Base-by-base conservation (phyloP, 2,888 invertebrate species). In the Pterostichus niger region DNA sequence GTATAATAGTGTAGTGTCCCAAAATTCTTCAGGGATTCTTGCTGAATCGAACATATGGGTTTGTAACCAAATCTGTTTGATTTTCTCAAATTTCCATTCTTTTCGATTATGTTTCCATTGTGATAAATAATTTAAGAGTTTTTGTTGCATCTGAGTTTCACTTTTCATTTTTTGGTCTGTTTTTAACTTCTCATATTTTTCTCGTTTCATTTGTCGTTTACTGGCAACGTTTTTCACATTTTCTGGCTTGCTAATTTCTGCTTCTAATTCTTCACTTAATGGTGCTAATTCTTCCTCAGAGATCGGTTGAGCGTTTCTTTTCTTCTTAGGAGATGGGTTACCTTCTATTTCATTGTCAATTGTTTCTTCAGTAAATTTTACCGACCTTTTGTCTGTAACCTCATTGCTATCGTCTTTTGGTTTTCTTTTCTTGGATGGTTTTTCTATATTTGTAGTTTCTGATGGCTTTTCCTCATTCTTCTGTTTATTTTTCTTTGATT, bases 31-130 rank as follows among this genome's bases (percentile, higher is more conserved):
- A 4, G 93, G 92, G 6, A 96, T 88, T 85, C 92, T 91, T 3
- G 89, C 87, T 11, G 91, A 89, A 84, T 94, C 93, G 85, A 95
- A 93, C 86, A 95, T 92, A 86, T 95, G 92, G 85, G 94, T 93
- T 85, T 93, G 93, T 75, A 96, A 90, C 92, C 95, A 96, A n/a
- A 94, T 92, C 90, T 96, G 96, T 84, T 93, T 93, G 0, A 94
- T 89, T 89, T 96, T 96, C 89, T 94, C 94, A 88, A 96, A 96
- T 88, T 95, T 96, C 96, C 96, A 96, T 86, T 94, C 92, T 61
- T 89, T 89, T 85, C 90, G 92, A 84, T 93, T 91, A 87, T 95
- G 91, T 88, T 95, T 94, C 96, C 96, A 96, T 87, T 94, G 92
- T 0, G 93, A 93, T 76, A 96, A 88, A 87, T 96, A 96, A 86